phyloP scores from a whole-genome alignment of 2,797 vertebrate genomes.

The Tenualosa ilisha region DNA sequence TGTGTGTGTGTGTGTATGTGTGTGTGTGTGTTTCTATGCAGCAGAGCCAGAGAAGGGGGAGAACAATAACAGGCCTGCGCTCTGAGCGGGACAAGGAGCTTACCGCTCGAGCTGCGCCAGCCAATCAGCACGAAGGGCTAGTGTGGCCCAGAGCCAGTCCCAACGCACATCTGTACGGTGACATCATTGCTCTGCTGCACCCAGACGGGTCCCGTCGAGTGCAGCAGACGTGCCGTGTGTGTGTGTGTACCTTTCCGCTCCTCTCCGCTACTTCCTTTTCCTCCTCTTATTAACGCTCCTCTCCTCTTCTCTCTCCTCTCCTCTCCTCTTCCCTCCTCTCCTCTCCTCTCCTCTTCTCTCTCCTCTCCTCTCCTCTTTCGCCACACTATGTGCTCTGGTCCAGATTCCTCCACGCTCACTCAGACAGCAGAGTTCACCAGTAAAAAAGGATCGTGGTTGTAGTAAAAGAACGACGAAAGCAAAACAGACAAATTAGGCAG shows the following conservation, averaged over 20 bases:
- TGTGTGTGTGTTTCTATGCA: not conserved
- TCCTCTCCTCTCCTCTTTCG: not conserved
- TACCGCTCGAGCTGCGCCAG: slow-evolving; percentile 5
- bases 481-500: not conserved
- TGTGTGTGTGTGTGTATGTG: no score
- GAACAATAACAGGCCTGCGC: slow-evolving; percentile 28
- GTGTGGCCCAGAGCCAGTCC: slow-evolving; percentile 50
- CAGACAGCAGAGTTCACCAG: no score
- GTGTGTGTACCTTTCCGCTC: no score
- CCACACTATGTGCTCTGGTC: not conserved
- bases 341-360: no score
- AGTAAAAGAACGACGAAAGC: not conserved
- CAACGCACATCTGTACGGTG: slow-evolving; percentile 62
- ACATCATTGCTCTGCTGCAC: slow-evolving; percentile 53
- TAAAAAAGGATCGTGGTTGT: not conserved
- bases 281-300: no score
- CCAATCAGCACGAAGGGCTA: slow-evolving; percentile 55
- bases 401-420: not conserved
- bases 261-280: no score
- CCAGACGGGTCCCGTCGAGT: slow-evolving; percentile 33
- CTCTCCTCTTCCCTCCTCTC: no score
- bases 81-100: slow-evolving; percentile 47
- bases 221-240: not conserved
- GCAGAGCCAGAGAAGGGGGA: not conserved
- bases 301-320: no score